Percentiles rank a stretch among this genome's conserved stretches.
These are phyloP conservation scores for Chunga burmeisteri DNA, from an alignment of 2,113 vertebrate genomes.

Conservation along the genomic window DNA sequence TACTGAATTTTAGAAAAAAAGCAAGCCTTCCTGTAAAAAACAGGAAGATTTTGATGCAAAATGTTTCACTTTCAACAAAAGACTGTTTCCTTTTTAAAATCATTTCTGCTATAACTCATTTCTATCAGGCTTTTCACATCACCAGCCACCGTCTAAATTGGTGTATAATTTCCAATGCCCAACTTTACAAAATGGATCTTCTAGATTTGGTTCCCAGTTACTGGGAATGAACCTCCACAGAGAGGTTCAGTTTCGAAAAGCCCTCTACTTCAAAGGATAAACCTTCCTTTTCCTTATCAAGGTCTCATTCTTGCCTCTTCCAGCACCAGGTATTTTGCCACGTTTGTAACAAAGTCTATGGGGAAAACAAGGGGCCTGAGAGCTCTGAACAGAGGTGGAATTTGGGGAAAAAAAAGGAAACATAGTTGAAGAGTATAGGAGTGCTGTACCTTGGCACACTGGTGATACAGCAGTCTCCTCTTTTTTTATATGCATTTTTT, in stretches of 20 bases:
- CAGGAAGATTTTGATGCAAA: neutral
- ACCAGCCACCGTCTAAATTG: neutral
- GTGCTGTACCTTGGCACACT: neutral
- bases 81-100: neutral
- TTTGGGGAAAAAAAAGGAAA: neutral
- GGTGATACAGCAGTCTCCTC: neutral
- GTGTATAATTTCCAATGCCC: neutral
- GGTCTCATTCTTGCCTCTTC: neutral
- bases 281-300: neutral
- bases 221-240: neutral
- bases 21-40: neutral
- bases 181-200: neutral
- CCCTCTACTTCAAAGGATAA: neutral
- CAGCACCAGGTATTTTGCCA: neutral
- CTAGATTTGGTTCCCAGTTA: neutral
- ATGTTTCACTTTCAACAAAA: neutral
- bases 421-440: neutral
- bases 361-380: neutral
- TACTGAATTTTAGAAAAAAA: neutral
- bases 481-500: neutral
- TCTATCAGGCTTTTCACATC: neutral
- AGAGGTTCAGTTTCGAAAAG: neutral
- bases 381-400: neutral
- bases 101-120: neutral
- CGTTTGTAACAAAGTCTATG: neutral